Evolutionary conservation across 2,888 invertebrate species (phyloP).

Genomic region (Petrolisthes manimaculis): DNA sequence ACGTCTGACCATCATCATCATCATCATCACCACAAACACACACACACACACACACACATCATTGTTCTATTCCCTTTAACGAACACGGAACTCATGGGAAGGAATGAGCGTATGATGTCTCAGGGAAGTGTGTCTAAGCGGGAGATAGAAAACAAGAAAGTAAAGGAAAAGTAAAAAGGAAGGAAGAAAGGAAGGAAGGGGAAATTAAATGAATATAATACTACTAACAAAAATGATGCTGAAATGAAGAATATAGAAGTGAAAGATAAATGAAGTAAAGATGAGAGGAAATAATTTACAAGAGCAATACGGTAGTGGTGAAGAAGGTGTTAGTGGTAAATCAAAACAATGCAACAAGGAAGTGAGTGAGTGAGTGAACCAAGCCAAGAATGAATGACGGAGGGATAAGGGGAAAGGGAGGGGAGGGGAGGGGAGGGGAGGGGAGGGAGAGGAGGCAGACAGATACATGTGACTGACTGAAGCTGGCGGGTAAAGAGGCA

Average conservation of each 20-base stretch:
- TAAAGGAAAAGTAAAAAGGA: neutral
- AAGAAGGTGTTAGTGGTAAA: no score
- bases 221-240: no score
- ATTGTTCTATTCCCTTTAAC: no score
- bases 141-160: neutral
- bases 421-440: neutral
- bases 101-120: no score
- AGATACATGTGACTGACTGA: neutral
- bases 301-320: no score
- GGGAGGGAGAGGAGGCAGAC: neutral
- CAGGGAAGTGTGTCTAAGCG: neutral
- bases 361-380: neutral
- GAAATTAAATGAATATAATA: neutral
- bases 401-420: neutral
- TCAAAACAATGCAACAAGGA: neutral
- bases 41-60: no score
- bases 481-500: neutral
- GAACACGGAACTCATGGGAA: no score
- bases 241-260: no score
- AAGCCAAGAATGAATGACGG: no score
- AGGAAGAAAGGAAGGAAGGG: constrained; percentile 2
- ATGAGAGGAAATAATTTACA: neutral
- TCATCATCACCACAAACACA: no score
- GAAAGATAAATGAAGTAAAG: neutral
- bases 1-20: no score